These are phyloP conservation scores for Chymomyza fuscimana DNA, from an alignment of 2,888 invertebrate species.

Conservation along the genomic window DNA sequence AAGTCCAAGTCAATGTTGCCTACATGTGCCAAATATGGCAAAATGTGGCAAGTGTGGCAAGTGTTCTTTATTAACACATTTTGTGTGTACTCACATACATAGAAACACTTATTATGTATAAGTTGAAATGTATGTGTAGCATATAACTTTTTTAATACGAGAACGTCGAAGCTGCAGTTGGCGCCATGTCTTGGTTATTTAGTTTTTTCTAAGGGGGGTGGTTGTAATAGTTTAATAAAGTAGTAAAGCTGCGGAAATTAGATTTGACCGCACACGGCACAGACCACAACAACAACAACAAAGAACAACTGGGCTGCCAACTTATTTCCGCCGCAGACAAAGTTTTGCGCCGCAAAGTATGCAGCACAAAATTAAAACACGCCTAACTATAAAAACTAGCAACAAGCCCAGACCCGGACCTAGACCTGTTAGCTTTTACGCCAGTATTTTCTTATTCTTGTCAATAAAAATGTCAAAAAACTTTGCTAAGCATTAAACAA, in stretches of 20 bases:
- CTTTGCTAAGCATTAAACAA: constrained; percentile 66
- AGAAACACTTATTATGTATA: not conserved
- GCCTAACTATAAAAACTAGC: constrained; percentile 23
- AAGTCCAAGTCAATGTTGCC: constrained; percentile 2
- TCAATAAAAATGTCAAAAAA: constrained; percentile 75
- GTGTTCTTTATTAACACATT: constrained; percentile 75
- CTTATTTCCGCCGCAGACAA: constrained; percentile 67
- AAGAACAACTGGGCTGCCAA: constrained; percentile 16
- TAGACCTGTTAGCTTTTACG: constrained; percentile 15
- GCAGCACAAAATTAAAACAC: constrained; percentile 9
- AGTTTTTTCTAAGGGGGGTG: not conserved
- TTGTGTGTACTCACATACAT: constrained; percentile 25
- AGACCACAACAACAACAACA: constrained; percentile 10
- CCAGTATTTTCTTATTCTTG: constrained; percentile 51
- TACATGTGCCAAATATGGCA: not conserved
- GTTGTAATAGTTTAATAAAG: constrained; percentile 75
- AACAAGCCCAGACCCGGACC: constrained; percentile 15
- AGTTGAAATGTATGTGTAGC: not conserved
- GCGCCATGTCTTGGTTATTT: not conserved
- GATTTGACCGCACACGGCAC: constrained; percentile 72
- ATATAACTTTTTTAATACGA: constrained; percentile 69
- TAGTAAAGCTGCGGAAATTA: constrained; percentile 76
- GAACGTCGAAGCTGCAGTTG: constrained; percentile 1
- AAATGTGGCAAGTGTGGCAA: constrained; percentile 52
- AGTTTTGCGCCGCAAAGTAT: constrained; percentile 41